Percentiles rank a stretch among this genome's conserved stretches.
These are phyloP conservation scores for Amphiduros pacificus DNA, from an alignment of 2,888 invertebrate genomes.

Conservation along the genomic window DNA sequence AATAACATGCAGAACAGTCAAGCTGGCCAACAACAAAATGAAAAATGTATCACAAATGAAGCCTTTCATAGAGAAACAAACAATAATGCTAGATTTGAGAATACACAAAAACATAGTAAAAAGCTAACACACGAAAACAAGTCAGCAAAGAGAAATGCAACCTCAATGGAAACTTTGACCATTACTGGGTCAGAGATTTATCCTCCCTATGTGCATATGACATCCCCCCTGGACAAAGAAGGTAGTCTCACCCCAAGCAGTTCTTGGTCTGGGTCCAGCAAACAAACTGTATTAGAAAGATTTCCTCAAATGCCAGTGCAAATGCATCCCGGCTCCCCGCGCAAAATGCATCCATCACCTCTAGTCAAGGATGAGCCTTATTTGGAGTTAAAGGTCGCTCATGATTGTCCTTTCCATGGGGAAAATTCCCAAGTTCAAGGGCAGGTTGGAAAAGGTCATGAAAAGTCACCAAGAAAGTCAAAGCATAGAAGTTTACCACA, in stretches of 20 bases:
- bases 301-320: too few relatives aligned
- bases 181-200: constrained; percentile 10
- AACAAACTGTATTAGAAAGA: constrained; percentile 1
- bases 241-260: not conserved
- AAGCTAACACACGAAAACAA: constrained; percentile 2
- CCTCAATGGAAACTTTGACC: constrained; percentile 4
- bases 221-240: not conserved
- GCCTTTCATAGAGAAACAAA: too few relatives aligned
- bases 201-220: constrained; percentile 1
- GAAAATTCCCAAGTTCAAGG: not conserved
- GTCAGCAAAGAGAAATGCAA: not conserved
- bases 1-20: not conserved
- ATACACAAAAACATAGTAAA: not conserved
- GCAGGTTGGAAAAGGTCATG: not conserved
- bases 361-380: constrained; percentile 8
- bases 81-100: not conserved
- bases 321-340: too few relatives aligned
- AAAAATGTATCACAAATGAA: too few relatives aligned
- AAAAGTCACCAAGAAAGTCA: too few relatives aligned
- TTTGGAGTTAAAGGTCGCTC: constrained; percentile 4
- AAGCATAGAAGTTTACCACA: too few relatives aligned
- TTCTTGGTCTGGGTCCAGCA: constrained; percentile 10
- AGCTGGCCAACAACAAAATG: not conserved
- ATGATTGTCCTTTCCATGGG: constrained; percentile 8
- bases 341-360: too few relatives aligned